Evolutionary conservation across 1,140 invertebrate species (phyloP).

Genomic region (Cyphomyrmex costatus): DNA sequence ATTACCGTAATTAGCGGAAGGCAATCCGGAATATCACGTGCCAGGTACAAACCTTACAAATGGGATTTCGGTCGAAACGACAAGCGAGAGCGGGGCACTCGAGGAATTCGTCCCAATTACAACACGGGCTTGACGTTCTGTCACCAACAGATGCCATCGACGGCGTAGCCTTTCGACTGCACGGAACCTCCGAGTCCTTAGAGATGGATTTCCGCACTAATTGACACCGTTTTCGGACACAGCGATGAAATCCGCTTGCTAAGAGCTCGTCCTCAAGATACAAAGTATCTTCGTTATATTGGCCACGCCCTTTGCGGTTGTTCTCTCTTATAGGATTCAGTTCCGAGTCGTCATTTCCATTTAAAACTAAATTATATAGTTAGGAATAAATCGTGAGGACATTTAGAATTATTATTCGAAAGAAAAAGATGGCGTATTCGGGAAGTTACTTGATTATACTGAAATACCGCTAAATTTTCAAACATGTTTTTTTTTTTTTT

Average conservation of each 20-base stretch:
- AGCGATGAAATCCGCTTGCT: neutral
- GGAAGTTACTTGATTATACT: neutral
- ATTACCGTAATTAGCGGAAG: conserved; percentile 55
- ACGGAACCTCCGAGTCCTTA: conserved; percentile 33
- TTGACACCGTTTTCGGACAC: conserved; percentile 37
- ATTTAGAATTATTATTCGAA: neutral
- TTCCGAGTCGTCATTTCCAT: neutral
- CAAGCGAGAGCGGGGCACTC: conserved; percentile 51
- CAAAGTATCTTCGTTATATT: neutral
- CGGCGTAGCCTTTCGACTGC: conserved; percentile 27
- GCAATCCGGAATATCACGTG: conserved; percentile 65
- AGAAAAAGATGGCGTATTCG: neutral
- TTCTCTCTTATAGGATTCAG: neutral
- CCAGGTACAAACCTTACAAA: conserved; percentile 63
- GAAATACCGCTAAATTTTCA: neutral
- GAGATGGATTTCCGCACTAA: conserved; percentile 52
- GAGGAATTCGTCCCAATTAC: conserved; percentile 74
- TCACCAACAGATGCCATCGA: conserved; percentile 51
- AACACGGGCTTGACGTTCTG: conserved; percentile 50
- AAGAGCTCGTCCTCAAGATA: neutral
- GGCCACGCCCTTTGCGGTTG: neutral
- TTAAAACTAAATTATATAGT: neutral
- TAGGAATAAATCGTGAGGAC: neutral
- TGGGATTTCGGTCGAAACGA: conserved; percentile 52
- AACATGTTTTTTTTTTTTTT: neutral